phyloP scores from a whole-genome alignment of 2,797 vertebrate genomes.

The Iguana delicatissima region DNA sequence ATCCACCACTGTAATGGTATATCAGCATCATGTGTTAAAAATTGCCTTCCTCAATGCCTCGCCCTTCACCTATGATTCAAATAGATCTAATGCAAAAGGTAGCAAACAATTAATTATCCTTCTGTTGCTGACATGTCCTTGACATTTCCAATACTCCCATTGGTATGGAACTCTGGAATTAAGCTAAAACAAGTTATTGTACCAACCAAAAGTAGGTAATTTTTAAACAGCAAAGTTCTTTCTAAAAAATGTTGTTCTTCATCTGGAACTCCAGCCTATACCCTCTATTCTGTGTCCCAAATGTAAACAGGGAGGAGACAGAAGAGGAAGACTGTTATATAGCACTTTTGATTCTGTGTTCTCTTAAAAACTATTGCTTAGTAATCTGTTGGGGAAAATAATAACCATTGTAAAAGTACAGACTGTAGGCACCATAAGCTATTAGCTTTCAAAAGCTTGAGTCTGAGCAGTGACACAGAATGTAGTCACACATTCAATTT shows the following conservation, averaged over 20 bases:
- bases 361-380: not conserved
- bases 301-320: not conserved
- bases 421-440: not conserved
- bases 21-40: too few species aligned
- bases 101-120: conserved; percentile 50
- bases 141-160: not conserved
- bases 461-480: not conserved
- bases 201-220: not conserved
- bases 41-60: too few species aligned
- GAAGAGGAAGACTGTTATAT: not conserved
- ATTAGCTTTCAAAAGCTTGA: not conserved
- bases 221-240: not conserved
- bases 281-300: not conserved
- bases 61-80: not conserved
- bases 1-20: too few species aligned
- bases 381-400: not conserved
- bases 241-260: not conserved
- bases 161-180: not conserved
- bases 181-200: not conserved
- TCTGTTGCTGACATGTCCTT: not conserved
- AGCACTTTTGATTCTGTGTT: not conserved
- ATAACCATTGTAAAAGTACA: not conserved
- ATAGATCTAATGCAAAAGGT: conserved; percentile 47
- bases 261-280: not conserved
- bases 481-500: not conserved